phyloP scores from a whole-genome alignment of 2,797 vertebrate genomes.

The Margarornis squamiger region DNA sequence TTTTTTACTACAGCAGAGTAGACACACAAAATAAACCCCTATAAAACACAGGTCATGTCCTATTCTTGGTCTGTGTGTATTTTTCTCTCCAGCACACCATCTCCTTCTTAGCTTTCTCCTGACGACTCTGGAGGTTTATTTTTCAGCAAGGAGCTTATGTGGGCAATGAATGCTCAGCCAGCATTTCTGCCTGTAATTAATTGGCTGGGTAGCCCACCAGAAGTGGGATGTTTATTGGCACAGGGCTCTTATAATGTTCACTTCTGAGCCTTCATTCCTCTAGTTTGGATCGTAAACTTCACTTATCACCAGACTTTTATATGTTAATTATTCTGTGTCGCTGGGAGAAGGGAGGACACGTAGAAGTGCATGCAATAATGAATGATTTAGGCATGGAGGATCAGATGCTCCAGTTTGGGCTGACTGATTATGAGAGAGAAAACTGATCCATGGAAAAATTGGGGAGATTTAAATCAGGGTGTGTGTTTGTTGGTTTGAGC shows the following conservation, averaged over 20 bases:
- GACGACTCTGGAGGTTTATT: conserved; percentile 46
- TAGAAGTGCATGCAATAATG: neutral
- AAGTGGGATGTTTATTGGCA: conserved; percentile 72
- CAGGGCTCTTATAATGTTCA: conserved; percentile 70
- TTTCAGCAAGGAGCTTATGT: conserved; percentile 43
- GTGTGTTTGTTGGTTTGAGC: neutral
- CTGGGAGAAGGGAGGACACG: conserved; percentile 6
- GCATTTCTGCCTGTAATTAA: conserved; percentile 62
- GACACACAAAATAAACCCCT: neutral
- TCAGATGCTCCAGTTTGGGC: neutral
- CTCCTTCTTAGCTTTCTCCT: neutral
- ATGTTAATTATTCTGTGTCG: conserved; percentile 54
- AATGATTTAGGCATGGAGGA: neutral
- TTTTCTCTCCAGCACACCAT: conserved; percentile 30
- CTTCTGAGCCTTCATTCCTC: conserved; percentile 68
- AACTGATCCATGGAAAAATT: fast-evolving
- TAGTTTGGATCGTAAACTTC: conserved; percentile 65
- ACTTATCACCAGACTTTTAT: conserved; percentile 68
- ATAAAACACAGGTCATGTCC: conserved; percentile 4
- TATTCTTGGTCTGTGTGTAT: neutral
- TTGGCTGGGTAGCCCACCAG: conserved; percentile 63
- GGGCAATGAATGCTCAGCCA: conserved; percentile 50
- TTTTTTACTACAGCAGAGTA: neutral
- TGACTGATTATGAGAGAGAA: neutral
- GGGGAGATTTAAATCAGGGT: neutral